Evolutionary conservation across 2,888 invertebrate genomes (phyloP).

Genomic region (Troides aeacus): DNA sequence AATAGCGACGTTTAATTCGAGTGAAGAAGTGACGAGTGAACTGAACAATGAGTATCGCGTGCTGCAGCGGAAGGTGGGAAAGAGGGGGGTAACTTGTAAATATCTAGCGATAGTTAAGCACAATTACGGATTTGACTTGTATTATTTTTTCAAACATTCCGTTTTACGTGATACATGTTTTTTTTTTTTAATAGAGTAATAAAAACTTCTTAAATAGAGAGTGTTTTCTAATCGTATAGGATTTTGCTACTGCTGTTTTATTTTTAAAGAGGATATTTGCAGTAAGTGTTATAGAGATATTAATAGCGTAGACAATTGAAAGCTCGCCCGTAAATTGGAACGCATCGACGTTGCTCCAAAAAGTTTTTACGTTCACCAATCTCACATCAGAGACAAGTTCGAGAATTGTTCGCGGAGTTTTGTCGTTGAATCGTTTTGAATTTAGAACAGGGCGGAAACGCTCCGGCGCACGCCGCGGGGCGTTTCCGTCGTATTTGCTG

Average conservation of each 20-base stretch:
- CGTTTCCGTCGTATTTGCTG: constrained; percentile 40
- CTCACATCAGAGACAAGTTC: neutral
- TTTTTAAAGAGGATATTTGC: constrained; percentile 17
- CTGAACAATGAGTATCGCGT: constrained; percentile 44
- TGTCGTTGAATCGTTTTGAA: constrained; percentile 4
- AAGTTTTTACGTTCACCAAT: constrained; percentile 1
- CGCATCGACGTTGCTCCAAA: neutral
- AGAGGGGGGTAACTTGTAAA: constrained; percentile 67
- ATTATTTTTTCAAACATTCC: constrained; percentile 42
- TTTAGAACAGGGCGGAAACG: neutral
- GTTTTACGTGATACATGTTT: constrained; percentile 30
- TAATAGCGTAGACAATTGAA: constrained; percentile 20
- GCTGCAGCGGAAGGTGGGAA: constrained; percentile 34
- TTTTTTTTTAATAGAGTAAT: constrained; percentile 31
- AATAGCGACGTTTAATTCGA: constrained; percentile 32
- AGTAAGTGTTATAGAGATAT: constrained; percentile 26
- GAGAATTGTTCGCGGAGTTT: constrained; percentile 9
- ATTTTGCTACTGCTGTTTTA: constrained; percentile 28
- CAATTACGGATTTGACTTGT: constrained; percentile 71
- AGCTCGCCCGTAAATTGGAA: neutral
- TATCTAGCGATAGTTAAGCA: constrained; percentile 56
- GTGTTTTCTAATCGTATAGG: constrained; percentile 28
- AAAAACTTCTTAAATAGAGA: constrained; percentile 35
- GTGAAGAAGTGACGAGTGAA: constrained; percentile 53
- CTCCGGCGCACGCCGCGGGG: neutral